Evolutionary conservation across 2,797 vertebrate species (phyloP), one percentile per base, ranked within the genome.

Genomic region (Sebastolobus alascanus): DNA sequence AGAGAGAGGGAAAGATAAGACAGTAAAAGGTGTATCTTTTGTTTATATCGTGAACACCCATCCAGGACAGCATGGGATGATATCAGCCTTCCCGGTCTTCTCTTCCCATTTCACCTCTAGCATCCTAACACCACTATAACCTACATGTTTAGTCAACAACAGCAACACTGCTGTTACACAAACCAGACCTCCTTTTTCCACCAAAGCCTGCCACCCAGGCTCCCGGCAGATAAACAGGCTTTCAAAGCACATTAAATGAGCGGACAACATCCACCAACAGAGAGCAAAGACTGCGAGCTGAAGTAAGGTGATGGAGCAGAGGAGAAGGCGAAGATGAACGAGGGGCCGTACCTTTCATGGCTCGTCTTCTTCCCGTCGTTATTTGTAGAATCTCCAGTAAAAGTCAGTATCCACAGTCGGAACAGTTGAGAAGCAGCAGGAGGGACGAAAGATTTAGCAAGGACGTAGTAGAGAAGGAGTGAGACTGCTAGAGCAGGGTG

Each of bases 321-420:
- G 1, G 8, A 31, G 50, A 46, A 31, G 29, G 2, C 27, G 43
- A 38, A 50, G 14, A 68, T 16, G 38, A 78, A 60, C 8, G 33
- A 31, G 16, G 40, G 7, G 63, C 77, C 3, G 6, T 91, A 92
- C 90, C 90, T 90, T 90, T 93, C 91, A 92, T 93, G 8, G 68
- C 18, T 77, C 20, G 69, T 46, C 10, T 25, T 27, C 46, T 82
- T 66, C 40, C 25, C 1, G 27, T 35, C 27, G 25, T 66, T 72
- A 37, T 70, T 60, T 68, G 75, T 4, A 12, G 25, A 63, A 29
- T 33, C 37, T 54, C 56, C 68, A 40, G 25, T 38, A 12, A 61
- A 73, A 78, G 50, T 77, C 33, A 60, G 52, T 54, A 68, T 73
- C 80, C 52, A 63, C 13, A 31, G 70, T 20, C 11, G 8, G 16